Conservation (phyloP, 2,113 vertebrate genomes). For the Pelusios castaneus region DNA sequence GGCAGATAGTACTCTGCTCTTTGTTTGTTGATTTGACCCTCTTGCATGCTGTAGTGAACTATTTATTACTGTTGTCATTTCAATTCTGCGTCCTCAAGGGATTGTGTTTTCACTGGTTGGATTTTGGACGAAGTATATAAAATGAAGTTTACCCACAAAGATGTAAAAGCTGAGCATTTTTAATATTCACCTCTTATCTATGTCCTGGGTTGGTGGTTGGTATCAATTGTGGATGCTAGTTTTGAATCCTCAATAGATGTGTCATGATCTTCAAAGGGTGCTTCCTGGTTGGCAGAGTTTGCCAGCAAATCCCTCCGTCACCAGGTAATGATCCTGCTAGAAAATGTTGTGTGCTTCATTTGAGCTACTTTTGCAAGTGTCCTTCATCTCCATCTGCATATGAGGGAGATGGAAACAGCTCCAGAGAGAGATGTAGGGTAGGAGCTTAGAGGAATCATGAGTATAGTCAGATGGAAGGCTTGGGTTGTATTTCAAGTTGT, state of each 20-base stretch:
- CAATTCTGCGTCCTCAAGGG: not conserved
- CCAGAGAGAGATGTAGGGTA: not conserved
- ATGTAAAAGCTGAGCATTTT: not conserved
- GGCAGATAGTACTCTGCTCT: not conserved
- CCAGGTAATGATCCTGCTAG: not conserved
- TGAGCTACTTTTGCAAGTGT: not conserved
- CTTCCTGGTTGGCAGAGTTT: not conserved
- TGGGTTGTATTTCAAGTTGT: not conserved
- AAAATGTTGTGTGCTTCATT: not conserved
- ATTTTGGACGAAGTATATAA: not conserved
- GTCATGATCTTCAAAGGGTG: not conserved
- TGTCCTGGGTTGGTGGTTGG: fast-evolving
- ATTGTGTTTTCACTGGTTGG: not conserved
- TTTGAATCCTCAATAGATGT: not conserved
- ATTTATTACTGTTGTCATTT: not conserved
- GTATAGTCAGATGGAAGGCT: not conserved
- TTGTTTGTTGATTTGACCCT: not conserved
- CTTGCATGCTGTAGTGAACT: not conserved
- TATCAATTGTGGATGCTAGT: fast-evolving
- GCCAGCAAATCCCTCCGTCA: not conserved
- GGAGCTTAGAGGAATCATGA: not conserved
- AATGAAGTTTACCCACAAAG: not conserved
- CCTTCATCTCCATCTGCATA: not conserved
- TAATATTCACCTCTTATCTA: fast-evolving
- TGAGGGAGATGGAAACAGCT: not conserved